These are phyloP conservation scores for Monopterus albus DNA, from an alignment of 2,113 vertebrate genomes.

Conservation along the genomic window DNA sequence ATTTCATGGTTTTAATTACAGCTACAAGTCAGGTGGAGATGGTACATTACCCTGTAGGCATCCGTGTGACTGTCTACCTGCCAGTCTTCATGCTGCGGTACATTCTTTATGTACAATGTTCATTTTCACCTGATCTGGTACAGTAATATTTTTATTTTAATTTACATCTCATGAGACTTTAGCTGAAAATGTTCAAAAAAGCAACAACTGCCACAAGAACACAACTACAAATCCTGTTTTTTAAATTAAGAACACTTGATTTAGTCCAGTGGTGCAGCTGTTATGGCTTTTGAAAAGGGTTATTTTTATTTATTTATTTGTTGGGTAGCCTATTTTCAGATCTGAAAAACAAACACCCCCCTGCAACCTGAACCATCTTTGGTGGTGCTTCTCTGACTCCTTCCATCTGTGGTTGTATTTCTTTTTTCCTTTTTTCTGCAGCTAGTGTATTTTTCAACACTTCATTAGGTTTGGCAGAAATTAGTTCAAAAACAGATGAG, in stretches of 20 bases:
- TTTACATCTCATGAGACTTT: background rate
- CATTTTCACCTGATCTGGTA: background rate
- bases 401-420: slow-evolving; percentile 40
- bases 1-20: slow-evolving; percentile 22
- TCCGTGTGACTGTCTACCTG: no score
- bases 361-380: no score
- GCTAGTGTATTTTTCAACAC: background rate
- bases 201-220: background rate
- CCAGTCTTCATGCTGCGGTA: background rate
- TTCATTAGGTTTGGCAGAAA: slow-evolving; percentile 12
- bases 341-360: slow-evolving; percentile 18
- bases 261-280: slow-evolving; percentile 1
- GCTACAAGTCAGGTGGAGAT: slow-evolving; percentile 17
- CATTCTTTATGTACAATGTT: slow-evolving; percentile 1
- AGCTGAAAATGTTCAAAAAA: background rate
- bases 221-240: background rate
- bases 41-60: background rate
- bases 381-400: slow-evolving; percentile 35
- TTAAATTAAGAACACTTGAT: background rate
- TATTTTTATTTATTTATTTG: background rate
- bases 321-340: no score
- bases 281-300: background rate
- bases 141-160: background rate
- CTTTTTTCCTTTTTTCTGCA: slow-evolving; percentile 17
- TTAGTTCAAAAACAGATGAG: background rate